Evolutionary conservation across 2,888 invertebrate genomes (phyloP).

Genomic region (Apocheima hispidaria): DNA sequence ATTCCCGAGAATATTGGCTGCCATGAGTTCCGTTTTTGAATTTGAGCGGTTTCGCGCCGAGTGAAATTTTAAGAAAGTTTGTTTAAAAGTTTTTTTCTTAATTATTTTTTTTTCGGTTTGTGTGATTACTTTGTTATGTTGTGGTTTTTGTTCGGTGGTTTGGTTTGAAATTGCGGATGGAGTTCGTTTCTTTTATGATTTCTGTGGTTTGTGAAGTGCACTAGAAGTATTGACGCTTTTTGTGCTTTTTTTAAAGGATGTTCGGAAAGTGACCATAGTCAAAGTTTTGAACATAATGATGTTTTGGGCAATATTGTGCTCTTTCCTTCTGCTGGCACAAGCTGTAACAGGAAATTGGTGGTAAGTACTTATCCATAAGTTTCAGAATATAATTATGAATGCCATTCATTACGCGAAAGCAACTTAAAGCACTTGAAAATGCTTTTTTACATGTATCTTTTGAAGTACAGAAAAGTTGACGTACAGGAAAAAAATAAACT

Average conservation of each 20-base stretch:
- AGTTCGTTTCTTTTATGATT: constrained; percentile 52
- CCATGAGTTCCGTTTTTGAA: constrained; percentile 60
- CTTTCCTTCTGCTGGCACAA: constrained; percentile 68
- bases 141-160: constrained; percentile 65
- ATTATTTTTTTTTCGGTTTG: constrained; percentile 56
- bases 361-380: constrained; percentile 60
- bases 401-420: background rate
- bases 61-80: constrained; percentile 69
- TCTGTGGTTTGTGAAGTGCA: constrained; percentile 62
- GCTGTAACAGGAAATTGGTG: constrained; percentile 79
- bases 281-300: constrained; percentile 67
- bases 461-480: too few species aligned
- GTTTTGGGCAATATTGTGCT: constrained; percentile 77
- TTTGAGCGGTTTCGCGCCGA: constrained; percentile 49
- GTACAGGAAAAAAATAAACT: background rate
- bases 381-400: too few species aligned
- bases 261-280: constrained; percentile 54
- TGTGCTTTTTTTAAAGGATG: constrained; percentile 56
- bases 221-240: constrained; percentile 47
- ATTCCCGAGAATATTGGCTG: constrained; percentile 47
- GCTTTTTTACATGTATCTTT: too few species aligned
- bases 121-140: constrained; percentile 70
- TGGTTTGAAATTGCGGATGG: constrained; percentile 59
- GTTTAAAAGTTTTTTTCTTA: constrained; percentile 63
- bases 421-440: background rate